Evolutionary conservation across 2,113 vertebrate species (phyloP), one percentile per base, ranked within the genome.

Genomic region (Clinocottus analis): DNA sequence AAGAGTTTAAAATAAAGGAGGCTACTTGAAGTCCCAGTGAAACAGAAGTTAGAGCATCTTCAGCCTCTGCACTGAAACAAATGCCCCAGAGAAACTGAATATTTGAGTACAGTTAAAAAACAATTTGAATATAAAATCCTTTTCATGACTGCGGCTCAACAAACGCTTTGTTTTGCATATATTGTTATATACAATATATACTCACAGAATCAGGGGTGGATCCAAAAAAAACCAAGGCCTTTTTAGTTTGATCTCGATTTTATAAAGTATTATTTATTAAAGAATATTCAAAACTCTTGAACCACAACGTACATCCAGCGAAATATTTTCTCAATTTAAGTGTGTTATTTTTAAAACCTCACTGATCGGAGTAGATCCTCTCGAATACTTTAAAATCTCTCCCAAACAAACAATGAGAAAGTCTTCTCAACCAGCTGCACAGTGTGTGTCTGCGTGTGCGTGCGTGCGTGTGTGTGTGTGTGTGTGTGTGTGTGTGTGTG

Each of bases 401-500:
- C 7, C 47, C 17, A 49, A 49, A 49, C 21, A 69, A 73, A 84
- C 75, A 88, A 80, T 45, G 14, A 82, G 43, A 37, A 72, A 43
- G 58, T 80, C 68, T 77, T 67, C 66, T 80, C 31, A 59, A 66
- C 55, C 82, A 86, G 85, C 78, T 87, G 86, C 71, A 59, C 47
- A 49, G 7, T 21, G 51, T 25, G 27, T n/a, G 51, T 25, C 17
- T n/a, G 43, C 31, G 41, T 33, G 16, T 39, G 27, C 45, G 65
- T 23, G 39, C 29, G 39, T 2, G 23, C 8, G 47, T 61, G 31
- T 71, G 39, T 37, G 62, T 72, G 25, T 58, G 13, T 23, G 33
- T 25, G 35, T 39, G 37, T 27, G 41, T 43, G 39, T 55, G 6
- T 29, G 64, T 27, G 37, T 27, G 35, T 19, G 35, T 35, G 56